Percentiles rank a stretch among this genome's conserved stretches.
phyloP scores from a whole-genome alignment of 2,797 vertebrate species.

The Tragelaphus eurycerus region DNA sequence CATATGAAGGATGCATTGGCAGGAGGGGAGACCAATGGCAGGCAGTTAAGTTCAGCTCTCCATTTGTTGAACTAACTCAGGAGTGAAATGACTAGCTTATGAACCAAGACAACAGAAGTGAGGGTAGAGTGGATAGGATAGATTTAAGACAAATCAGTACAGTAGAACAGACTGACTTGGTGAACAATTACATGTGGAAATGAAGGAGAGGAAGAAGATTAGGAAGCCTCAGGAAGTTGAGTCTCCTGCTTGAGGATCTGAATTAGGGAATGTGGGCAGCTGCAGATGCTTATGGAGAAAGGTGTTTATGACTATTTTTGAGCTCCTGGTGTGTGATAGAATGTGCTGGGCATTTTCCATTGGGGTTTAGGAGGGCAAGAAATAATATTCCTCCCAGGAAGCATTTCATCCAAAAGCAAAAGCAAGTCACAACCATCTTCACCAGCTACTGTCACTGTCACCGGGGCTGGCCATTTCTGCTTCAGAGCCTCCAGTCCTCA shows the following conservation, averaged over 20 bases:
- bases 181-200: background rate
- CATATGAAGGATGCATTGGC: background rate
- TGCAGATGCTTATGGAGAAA: background rate
- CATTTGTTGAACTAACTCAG: background rate
- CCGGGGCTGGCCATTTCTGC: background rate
- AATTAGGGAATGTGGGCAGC: background rate
- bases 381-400: background rate
- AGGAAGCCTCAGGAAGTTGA: background rate
- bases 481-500: background rate
- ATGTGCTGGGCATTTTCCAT: background rate
- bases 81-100: background rate
- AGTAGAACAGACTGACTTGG: background rate
- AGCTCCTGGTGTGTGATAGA: background rate
- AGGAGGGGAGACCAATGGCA: background rate
- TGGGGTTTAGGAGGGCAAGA: background rate
- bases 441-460: background rate
- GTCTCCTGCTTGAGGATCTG: background rate
- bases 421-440: background rate
- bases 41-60: background rate
- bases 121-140: background rate
- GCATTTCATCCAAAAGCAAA: background rate
- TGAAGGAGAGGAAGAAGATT: too few species aligned
- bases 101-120: background rate
- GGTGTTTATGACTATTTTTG: background rate
- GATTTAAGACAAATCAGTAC: background rate